These are phyloP conservation scores for Iselma pallidipennis DNA, from an alignment of 2,888 invertebrate genomes.

Conservation along the genomic window DNA sequence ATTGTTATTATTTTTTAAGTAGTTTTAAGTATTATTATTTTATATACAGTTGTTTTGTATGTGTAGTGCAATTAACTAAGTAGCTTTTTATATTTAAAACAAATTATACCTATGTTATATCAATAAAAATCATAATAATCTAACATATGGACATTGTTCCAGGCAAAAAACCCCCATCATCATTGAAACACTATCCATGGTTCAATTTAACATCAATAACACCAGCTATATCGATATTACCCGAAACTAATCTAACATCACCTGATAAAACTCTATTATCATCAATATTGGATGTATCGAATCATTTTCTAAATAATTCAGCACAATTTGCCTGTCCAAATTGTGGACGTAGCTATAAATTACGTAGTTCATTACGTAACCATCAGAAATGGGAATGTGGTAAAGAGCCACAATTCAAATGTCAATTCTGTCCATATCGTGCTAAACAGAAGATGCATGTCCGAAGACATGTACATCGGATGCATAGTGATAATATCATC, in stretches of 20 bases:
- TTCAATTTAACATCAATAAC: background rate
- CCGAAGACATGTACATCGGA: constrained; percentile 71
- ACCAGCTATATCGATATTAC: constrained; percentile 6
- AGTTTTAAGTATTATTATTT: background rate
- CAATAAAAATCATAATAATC: background rate
- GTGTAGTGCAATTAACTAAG: background rate
- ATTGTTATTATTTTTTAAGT: background rate
- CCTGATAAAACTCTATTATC: background rate
- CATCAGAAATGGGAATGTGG: no score
- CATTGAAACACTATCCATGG: background rate
- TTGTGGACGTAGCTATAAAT: constrained; percentile 79
- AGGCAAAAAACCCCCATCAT: constrained; percentile 1
- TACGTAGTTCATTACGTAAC: constrained; percentile 78
- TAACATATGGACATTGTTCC: constrained; percentile 13
- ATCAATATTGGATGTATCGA: constrained; percentile 4
- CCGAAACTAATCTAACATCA: background rate
- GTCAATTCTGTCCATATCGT: no score
- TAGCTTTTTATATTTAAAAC: constrained; percentile 2
- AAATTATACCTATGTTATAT: background rate
- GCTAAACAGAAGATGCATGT: constrained; percentile 81
- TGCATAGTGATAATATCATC: constrained; percentile 61
- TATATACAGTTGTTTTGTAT: background rate
- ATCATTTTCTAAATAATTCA: background rate
- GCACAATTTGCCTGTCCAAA: constrained; percentile 66
- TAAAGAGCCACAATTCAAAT: no score